Evolutionary conservation across 2,888 invertebrate genomes (phyloP).

Genomic region (Ophonus ardosiacus): DNA sequence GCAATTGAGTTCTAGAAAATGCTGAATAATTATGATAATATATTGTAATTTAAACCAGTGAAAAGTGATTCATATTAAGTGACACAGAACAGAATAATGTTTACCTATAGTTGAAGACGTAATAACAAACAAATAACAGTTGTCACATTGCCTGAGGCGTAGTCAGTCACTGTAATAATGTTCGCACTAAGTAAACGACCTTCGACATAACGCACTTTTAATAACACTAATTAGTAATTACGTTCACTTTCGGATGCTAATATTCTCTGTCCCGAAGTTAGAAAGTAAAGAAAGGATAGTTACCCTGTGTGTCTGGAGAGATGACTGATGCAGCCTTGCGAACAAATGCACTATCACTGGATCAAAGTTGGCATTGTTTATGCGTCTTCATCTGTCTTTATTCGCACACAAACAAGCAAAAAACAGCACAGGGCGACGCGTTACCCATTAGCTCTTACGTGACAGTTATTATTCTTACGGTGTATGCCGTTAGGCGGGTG

Average conservation of each 20-base stretch:
- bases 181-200: constrained; percentile 37
- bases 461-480: background rate
- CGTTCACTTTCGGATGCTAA: constrained; percentile 54
- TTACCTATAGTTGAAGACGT: constrained; percentile 8
- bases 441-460: background rate
- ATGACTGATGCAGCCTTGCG: background rate
- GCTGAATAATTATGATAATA: background rate
- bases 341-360: constrained; percentile 45
- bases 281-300: background rate
- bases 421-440: constrained; percentile 42
- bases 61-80: background rate
- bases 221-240: constrained; percentile 56
- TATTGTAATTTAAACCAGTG: background rate
- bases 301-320: background rate
- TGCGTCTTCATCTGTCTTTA: constrained; percentile 53
- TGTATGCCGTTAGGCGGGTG: background rate
- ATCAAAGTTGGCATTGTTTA: constrained; percentile 50
- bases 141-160: constrained; percentile 10
- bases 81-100: background rate
- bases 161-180: constrained; percentile 9
- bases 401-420: constrained; percentile 51
- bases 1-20: too few relatives aligned
- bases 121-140: constrained; percentile 7
- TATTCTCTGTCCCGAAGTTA: background rate
- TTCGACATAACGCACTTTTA: constrained; percentile 55